Evolutionary conservation across 2,113 vertebrate species (phyloP).

Genomic region (Lontra canadensis): DNA sequence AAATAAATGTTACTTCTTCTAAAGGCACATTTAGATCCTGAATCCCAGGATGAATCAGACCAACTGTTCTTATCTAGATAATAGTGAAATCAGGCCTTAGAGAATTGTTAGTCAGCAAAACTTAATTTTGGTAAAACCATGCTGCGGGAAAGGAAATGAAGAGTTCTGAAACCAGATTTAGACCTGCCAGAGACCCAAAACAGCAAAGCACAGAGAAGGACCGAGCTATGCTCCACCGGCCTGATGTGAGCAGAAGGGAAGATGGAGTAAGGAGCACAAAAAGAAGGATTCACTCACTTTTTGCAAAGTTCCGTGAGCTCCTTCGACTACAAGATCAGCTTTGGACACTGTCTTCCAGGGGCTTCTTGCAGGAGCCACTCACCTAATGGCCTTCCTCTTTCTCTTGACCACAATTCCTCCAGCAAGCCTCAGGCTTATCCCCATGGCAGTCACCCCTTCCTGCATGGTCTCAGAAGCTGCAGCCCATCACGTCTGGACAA

Average conservation of each 20-base stretch:
- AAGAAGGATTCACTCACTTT: background rate
- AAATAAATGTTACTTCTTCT: background rate
- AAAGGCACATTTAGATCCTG: background rate
- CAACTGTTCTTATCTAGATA: conserved; percentile 36
- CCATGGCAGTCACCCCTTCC: accelerated
- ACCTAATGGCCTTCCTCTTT: too few relatives aligned
- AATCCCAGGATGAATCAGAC: conserved; percentile 45
- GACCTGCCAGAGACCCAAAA: background rate
- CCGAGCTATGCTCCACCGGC: background rate
- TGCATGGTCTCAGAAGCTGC: background rate
- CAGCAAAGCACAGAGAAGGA: background rate
- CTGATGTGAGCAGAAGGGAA: accelerated
- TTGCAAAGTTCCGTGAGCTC: background rate
- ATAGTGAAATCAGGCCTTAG: conserved; percentile 38
- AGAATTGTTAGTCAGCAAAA: conserved; percentile 56
- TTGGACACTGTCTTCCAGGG: background rate
- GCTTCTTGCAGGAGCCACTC: background rate
- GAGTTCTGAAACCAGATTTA: background rate
- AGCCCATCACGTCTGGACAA: too few relatives aligned
- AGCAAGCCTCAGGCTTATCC: background rate
- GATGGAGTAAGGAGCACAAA: accelerated
- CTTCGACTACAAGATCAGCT: background rate
- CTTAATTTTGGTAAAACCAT: background rate
- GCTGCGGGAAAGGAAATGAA: conserved; percentile 35
- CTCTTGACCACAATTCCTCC: background rate